Evolutionary conservation across 2,797 vertebrate genomes (phyloP).

Genomic region (Vireo griseus): DNA sequence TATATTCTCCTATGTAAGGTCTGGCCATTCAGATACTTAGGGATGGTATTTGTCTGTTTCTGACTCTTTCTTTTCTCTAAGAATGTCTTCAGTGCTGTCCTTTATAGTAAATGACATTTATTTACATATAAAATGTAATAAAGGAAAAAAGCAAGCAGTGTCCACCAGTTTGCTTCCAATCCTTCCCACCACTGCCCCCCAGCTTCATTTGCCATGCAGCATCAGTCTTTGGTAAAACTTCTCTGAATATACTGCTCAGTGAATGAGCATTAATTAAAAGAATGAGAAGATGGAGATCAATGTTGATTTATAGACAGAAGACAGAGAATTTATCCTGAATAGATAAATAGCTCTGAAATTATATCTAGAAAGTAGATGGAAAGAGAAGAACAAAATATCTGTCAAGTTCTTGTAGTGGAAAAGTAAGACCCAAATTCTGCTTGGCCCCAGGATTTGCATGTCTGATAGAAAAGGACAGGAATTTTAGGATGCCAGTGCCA

Average conservation of each 20-base stretch:
- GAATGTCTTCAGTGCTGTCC: background rate
- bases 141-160: background rate
- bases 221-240: background rate
- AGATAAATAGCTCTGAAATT: background rate
- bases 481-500: background rate
- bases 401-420: background rate
- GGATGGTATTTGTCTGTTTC: background rate
- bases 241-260: background rate
- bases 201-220: background rate
- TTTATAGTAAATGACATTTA: background rate
- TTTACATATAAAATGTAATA: background rate
- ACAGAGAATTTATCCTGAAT: background rate
- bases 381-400: background rate
- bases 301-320: background rate
- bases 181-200: background rate
- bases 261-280: conserved; percentile 26
- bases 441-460: background rate
- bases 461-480: background rate
- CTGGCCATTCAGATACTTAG: background rate
- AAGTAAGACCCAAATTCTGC: background rate
- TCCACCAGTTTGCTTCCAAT: background rate
- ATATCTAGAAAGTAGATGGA: background rate
- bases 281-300: background rate
- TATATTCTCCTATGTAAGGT: background rate
- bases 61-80: background rate